phyloP scores from a whole-genome alignment of 2,113 vertebrate species.

The Alectura lathami region DNA sequence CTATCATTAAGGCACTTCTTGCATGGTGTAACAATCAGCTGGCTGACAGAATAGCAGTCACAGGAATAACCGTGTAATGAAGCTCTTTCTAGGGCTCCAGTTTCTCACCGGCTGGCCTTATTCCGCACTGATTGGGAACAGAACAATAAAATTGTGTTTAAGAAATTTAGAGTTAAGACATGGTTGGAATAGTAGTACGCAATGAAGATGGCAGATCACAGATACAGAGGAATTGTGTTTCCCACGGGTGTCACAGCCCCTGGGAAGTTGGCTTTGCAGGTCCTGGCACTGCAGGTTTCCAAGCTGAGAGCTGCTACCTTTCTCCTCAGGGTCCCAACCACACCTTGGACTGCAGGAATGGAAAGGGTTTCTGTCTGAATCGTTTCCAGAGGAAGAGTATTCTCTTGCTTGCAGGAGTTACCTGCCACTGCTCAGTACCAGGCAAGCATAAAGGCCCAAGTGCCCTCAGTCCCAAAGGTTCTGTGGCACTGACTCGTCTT shows the following conservation, averaged over 20 bases:
- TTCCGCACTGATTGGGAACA: neutral
- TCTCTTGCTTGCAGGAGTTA: neutral
- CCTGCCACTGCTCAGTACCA: neutral
- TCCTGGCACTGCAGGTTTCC: fast-evolving
- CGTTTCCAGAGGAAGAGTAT: neutral
- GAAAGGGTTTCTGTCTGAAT: neutral
- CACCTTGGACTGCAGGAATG: neutral
- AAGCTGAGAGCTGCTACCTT: neutral
- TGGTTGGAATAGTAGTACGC: neutral
- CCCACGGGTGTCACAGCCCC: neutral
- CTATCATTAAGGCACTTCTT: neutral
- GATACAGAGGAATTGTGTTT: neutral
- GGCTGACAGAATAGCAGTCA: neutral
- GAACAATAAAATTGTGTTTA: neutral
- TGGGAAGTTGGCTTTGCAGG: neutral
- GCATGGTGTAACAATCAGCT: neutral
- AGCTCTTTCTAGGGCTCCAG: neutral
- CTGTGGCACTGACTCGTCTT: neutral
- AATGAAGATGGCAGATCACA: neutral
- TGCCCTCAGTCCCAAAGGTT: neutral
- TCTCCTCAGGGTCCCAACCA: neutral
- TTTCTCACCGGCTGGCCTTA: neutral
- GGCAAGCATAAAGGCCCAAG: neutral
- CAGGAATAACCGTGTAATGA: neutral
- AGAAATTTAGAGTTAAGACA: neutral